phyloP scores from a whole-genome alignment of 2,888 invertebrate species.

The Dioctria rufipes region DNA sequence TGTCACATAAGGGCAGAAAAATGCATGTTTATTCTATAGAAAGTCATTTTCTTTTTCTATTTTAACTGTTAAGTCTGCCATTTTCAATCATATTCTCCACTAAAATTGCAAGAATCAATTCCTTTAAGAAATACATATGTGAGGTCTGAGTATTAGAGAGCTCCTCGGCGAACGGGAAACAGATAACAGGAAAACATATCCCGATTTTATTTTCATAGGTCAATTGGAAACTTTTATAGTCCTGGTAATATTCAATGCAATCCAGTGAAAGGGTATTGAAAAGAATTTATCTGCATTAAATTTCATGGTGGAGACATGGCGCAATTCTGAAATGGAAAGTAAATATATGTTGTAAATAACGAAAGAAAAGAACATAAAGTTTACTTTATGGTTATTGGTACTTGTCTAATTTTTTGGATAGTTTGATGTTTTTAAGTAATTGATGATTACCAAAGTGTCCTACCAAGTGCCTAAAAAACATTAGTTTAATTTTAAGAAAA shows the following conservation, averaged over 20 bases:
- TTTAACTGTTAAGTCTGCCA: too few relatives aligned
- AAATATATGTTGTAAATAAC: slow-evolving; percentile 20
- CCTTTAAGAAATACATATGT: neutral
- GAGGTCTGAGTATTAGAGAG: neutral
- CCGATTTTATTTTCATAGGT: slow-evolving; percentile 33
- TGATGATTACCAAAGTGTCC: too few relatives aligned
- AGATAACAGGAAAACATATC: slow-evolving; percentile 29
- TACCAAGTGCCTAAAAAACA: too few relatives aligned
- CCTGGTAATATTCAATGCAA: slow-evolving; percentile 4
- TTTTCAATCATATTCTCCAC: too few relatives aligned
- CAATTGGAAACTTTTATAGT: slow-evolving; percentile 36
- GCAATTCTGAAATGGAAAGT: slow-evolving; percentile 12
- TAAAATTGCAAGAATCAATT: too few relatives aligned
- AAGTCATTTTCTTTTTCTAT: too few relatives aligned
- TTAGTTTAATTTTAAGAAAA: too few relatives aligned
- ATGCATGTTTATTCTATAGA: too few relatives aligned
- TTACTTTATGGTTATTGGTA: neutral
- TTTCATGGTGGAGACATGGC: neutral
- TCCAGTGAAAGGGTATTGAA: neutral
- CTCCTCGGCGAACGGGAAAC: neutral
- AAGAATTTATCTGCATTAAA: neutral
- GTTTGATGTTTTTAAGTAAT: too few relatives aligned
- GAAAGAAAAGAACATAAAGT: neutral
- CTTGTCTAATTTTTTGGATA: neutral
- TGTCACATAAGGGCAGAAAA: too few relatives aligned